A percentile compares a stretch with the other conserved stretches of the same genome.
These are phyloP conservation scores for Tetrapedia diversipes DNA, from an alignment of 2,888 invertebrate genomes.

Conservation along the genomic window DNA sequence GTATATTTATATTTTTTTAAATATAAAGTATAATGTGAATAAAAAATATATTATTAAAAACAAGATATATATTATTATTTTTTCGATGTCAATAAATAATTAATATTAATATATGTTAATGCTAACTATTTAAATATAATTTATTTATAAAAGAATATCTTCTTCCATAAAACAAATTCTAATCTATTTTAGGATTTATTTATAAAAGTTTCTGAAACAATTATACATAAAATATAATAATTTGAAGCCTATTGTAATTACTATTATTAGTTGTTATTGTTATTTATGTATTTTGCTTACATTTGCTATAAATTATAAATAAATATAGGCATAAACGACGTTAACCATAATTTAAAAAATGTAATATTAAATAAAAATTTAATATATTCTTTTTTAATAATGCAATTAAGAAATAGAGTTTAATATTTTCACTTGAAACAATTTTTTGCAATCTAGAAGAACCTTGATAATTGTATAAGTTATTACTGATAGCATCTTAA, in stretches of 20 bases:
- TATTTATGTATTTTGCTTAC: too few relatives aligned
- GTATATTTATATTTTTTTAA: background rate
- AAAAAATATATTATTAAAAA: too few relatives aligned
- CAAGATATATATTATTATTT: background rate
- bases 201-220: background rate
- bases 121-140: background rate
- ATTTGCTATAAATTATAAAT: too few relatives aligned
- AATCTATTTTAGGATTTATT: too few relatives aligned
- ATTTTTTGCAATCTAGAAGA: background rate
- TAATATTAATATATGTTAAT: too few relatives aligned
- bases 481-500: background rate
- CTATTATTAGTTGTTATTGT: too few relatives aligned
- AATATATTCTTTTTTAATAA: background rate
- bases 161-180: too few relatives aligned
- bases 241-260: background rate
- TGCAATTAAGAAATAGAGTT: background rate
- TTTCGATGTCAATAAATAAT: background rate
- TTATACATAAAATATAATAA: background rate
- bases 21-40: too few relatives aligned
- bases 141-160: too few relatives aligned
- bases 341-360: too few relatives aligned
- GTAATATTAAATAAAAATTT: background rate
- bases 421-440: constrained; percentile 3
- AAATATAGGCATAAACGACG: too few relatives aligned
- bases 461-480: background rate